Evolutionary conservation across 2,113 vertebrate genomes (phyloP), one percentile per base, ranked within the genome.

Genomic region (Ceyx cyanopectus): DNA sequence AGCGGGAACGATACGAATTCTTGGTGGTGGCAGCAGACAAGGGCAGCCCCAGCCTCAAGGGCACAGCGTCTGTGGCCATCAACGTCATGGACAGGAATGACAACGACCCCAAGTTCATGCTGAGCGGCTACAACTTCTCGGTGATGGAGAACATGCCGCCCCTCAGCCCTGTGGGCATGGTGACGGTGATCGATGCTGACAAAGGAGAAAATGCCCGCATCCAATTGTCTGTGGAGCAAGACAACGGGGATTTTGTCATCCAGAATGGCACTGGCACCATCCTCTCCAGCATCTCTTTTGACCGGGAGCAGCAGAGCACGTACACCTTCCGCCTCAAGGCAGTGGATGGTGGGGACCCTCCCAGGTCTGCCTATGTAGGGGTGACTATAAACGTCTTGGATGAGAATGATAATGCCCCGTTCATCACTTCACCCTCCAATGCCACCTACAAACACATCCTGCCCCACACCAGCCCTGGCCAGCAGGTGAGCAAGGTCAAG

Each of bases 341-440:
- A 0, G 98, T 99, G 50, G 99, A 99, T 0, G 97, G 98, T 0
- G 99, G 99, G 4, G 97, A 98, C 51, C 99, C 99, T 4, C 99
- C 99, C 51, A 98, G 99, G 50, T 99, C 99, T 21, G 99, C 99
- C 24, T 99, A 99, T 0, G 99, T 99, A 5, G 99, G 99, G 0
- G 99, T 99, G 82, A 99, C 99, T 51, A 99, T 99, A 96, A 99
- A 99, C 0, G 99, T 99, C 57, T 96, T 99, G 72, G 99, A 99
- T 45, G 99, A 99, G 93, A 99, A 99, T 4, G 99, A 99, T 91
- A 99, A 99, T 0, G 98, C 99, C 2, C 99, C 99, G 8, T 99
- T 99, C 11, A 98, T 99, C 92, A 99, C 98, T 10, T 98, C 98
- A 24, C 99, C 99, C 2, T 98, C 99, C 20, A 99, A 99, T 29